Evolutionary conservation across 2,888 invertebrate genomes (phyloP), one percentile per base, ranked within the genome.

Genomic region (Athetis lepigone): DNA sequence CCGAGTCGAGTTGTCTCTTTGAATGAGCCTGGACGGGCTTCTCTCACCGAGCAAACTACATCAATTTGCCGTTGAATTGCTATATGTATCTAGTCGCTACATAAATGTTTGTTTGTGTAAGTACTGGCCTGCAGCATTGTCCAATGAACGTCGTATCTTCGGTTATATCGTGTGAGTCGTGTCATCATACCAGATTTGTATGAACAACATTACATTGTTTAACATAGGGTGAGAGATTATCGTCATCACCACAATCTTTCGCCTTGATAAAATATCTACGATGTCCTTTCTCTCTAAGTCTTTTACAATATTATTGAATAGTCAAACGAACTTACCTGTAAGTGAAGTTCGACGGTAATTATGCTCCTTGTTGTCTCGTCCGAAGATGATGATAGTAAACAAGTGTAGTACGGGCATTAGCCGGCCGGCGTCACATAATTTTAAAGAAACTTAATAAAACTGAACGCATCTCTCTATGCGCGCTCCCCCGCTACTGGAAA

Each of bases 41-140:
- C 47, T 67, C 40, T 37, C 45, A 45, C 36, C 19, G 11, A 29
- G 19, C n/a, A 40, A 65, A 29, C 67, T n/a, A 37, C 67, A 65
- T 67, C 42, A 67, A 65, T 69, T 67, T 47, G 40, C 42, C 29
- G 51, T 42, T 37, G 40, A 47, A 29, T 18, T 58, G 36, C 45
- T 57, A 21, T 27, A 27, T 27, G 8, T 27, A 19, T 16, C 8
- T 47, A 64, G 66, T 36, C 23, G 36, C 40, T 36, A 33, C 19
- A 59, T 65, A 58, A 33, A 67, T 52, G 52, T 70, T 54, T 49
- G 62, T 68, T 62, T 11, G n/a, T 37, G n/a, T 58, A 58, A 52
- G 51, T 58, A 58, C 46, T 33, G 36, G 37, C 29, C 56, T 25
- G 27, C 42, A 43, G 23, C 27, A 43, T 70, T 70, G 58, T 52